Conservation (phyloP, 2,888 invertebrate genomes). For the Pegoplata infirma region DNA sequence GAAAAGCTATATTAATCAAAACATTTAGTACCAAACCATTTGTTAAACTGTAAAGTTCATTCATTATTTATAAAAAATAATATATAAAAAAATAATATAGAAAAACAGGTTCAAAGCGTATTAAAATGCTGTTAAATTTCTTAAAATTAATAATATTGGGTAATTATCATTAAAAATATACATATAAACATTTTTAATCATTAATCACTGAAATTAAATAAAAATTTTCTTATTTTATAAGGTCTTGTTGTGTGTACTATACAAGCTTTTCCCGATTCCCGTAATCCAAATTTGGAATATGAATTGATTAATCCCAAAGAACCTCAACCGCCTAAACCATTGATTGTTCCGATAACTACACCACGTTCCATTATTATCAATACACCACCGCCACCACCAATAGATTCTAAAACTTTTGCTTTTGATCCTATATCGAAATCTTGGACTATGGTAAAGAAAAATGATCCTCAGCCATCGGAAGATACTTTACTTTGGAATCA, state of each 20-base stretch:
- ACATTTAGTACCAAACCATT: constrained; percentile 49
- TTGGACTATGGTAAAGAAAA: constrained; percentile 69
- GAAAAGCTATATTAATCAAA: constrained; percentile 5
- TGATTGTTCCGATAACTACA: constrained; percentile 66
- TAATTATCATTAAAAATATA: constrained; percentile 21
- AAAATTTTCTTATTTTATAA: no score
- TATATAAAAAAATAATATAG: neutral
- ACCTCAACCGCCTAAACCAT: constrained; percentile 62
- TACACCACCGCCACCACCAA: constrained; percentile 68
- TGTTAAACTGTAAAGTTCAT: constrained; percentile 33
- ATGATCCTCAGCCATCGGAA: constrained; percentile 69
- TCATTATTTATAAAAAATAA: neutral
- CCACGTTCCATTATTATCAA: constrained; percentile 63
- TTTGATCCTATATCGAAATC: constrained; percentile 68
- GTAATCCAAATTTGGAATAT: constrained; percentile 73
- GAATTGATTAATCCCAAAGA: constrained; percentile 69
- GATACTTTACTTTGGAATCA: constrained; percentile 74
- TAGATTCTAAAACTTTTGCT: constrained; percentile 71
- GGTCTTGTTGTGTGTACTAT: constrained; percentile 4
- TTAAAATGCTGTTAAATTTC: constrained; percentile 23
- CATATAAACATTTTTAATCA: neutral
- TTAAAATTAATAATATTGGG: constrained; percentile 24
- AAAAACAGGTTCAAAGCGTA: constrained; percentile 2
- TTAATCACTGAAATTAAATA: no score
- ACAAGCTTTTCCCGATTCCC: constrained; percentile 61